phyloP scores from a whole-genome alignment of 2,888 invertebrate species.

The Dysmachus trigonus region DNA sequence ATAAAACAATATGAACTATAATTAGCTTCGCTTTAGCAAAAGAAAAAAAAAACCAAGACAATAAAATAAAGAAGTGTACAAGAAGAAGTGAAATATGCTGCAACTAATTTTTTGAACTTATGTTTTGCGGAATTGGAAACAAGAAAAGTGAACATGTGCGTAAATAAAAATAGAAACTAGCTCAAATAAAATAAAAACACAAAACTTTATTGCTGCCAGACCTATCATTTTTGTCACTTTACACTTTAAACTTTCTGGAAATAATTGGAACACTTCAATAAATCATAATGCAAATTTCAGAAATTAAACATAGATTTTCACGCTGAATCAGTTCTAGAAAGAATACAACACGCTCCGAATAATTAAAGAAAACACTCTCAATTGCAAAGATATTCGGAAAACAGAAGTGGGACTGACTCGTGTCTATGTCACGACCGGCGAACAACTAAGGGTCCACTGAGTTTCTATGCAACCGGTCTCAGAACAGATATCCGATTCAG shows the following conservation, averaged over 20 bases:
- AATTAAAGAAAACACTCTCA: background rate
- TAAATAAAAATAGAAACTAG: background rate
- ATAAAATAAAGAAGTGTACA: background rate
- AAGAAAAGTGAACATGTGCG: background rate
- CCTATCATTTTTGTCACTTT: background rate
- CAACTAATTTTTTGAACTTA: background rate
- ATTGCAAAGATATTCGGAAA: background rate
- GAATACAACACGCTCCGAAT: background rate
- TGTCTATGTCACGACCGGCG: background rate
- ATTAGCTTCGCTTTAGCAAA: background rate
- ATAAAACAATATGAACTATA: slow-evolving; percentile 17
- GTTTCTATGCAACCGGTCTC: background rate
- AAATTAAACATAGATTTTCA: background rate
- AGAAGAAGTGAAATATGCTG: background rate
- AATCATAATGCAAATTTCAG: background rate
- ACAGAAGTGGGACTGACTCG: background rate
- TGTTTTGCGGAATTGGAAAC: background rate
- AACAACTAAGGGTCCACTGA: background rate
- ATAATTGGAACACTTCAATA: background rate
- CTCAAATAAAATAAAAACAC: background rate
- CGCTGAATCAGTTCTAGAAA: background rate
- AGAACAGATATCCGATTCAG: no score
- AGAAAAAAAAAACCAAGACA: background rate
- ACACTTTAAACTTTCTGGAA: background rate
- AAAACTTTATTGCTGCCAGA: background rate